Base-by-base conservation (phyloP, 1,140 invertebrate species). In the Aleiodes sp. region DNA sequence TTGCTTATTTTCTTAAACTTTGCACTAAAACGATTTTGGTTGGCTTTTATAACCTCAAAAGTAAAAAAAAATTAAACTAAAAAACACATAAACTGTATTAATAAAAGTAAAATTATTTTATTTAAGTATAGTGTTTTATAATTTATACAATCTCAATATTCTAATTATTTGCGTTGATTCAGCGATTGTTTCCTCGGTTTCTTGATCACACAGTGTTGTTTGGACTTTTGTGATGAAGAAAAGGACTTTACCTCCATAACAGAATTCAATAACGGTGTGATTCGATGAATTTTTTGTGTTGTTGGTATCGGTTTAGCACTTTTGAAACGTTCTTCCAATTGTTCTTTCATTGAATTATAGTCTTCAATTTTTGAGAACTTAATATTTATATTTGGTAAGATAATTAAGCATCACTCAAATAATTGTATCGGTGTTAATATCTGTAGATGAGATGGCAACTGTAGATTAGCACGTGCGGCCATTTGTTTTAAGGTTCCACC, bases 331-430 rank as follows among this genome's bases (percentile, higher is more conserved):
- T 21, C 28, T 21, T 9, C 59, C 6, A 61, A 19, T 3, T n/a
- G 4, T 0, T 7, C 14, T 19, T 33, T 35, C 35, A 14, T 70
- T 65, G 88, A 82, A 82, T 71, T 88, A 31, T 79, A 85, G 74
- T 46, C 74, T 24, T 88, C 86, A 71, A 87, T 87, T 57, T 78
- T 3, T 14, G 59, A 61, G 31, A 84, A 26, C 65, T 82, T 14
- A 87, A 87, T 77, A 87, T 81, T 31, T n/a, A 78, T 8, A 28
- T 79, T 29, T 68, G 85, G 76, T 76, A 73, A 59, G 35, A 69
- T 29, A 81, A 85, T n/a, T 80, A 60, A 65, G 82, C 79, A 71
- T 73, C 80, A 12, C 88, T 87, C 79, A 1, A 16, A 56, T 4
- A 56, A 19, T 19, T 56, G 10, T 56, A 8, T 56, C 9, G 33